phyloP scores from a whole-genome alignment of 2,113 vertebrate species.

The Trinectes maculatus region DNA sequence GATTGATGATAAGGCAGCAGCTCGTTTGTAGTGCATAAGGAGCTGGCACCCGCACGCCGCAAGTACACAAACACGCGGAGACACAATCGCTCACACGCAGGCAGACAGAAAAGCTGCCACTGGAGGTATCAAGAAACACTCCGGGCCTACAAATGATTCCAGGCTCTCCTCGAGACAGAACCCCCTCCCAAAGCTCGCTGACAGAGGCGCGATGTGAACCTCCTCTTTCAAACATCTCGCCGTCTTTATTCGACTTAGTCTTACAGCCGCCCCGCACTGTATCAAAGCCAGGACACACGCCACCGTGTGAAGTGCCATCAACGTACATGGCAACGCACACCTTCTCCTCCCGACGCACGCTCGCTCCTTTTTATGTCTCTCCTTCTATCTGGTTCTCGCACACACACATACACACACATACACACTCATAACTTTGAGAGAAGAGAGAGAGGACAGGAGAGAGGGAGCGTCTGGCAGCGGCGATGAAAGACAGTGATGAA shows the following conservation, averaged over 20 bases:
- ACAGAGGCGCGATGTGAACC: conserved; percentile 59
- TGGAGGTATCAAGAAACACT: conserved; percentile 54
- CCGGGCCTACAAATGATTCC: conserved; percentile 53
- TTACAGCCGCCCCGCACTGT: conserved; percentile 36
- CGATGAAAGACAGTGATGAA: conserved; percentile 70
- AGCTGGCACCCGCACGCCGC: conserved; percentile 35
- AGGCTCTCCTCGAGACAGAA: conserved; percentile 60
- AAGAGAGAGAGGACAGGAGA: conserved; percentile 44
- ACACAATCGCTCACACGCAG: conserved; percentile 40
- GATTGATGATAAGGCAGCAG: conserved; percentile 69
- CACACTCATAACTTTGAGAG: conserved; percentile 45
- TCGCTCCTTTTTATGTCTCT: conserved; percentile 45
- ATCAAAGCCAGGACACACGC: conserved; percentile 72
- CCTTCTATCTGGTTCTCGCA: conserved; percentile 40
- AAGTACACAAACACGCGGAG: conserved; percentile 39
- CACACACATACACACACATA: conserved; percentile 7
- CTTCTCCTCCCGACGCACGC: conserved; percentile 40
- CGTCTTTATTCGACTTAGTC: conserved; percentile 48
- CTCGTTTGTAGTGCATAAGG: conserved; percentile 61
- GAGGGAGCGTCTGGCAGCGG: conserved; percentile 36
- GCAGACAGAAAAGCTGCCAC: conserved; percentile 47
- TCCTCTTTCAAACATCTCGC: conserved; percentile 58
- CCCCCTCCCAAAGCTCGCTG: conserved; percentile 54
- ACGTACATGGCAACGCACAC: conserved; percentile 41
- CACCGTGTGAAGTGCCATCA: conserved; percentile 73